Evolutionary conservation across 2,888 invertebrate genomes (phyloP).

Genomic region (Sarcophaga caerulescens): DNA sequence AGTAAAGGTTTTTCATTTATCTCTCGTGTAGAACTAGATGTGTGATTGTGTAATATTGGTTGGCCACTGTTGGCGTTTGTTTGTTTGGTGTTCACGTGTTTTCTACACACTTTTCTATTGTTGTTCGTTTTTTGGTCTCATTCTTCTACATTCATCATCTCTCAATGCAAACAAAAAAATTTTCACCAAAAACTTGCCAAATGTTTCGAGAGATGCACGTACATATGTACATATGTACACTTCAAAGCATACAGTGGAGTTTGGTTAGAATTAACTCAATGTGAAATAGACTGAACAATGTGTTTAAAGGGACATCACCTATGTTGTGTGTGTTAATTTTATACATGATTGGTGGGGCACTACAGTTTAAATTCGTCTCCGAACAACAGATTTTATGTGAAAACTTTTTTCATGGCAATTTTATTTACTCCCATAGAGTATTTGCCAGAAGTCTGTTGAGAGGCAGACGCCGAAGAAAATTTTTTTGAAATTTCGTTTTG

Average conservation of each 20-base stretch:
- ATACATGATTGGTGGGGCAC: too few species aligned
- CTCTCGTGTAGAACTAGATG: background rate
- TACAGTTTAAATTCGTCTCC: too few species aligned
- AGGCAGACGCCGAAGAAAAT: too few species aligned
- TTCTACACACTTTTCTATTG: constrained; percentile 7
- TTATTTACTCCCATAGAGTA: too few species aligned
- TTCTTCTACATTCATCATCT: background rate
- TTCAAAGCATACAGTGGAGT: background rate
- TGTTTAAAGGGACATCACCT: too few species aligned
- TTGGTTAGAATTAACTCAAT: too few species aligned
- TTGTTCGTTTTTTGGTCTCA: background rate
- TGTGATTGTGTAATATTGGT: background rate
- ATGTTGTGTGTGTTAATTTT: too few species aligned
- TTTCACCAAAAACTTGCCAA: constrained; percentile 33
- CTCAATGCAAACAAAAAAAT: constrained; percentile 20
- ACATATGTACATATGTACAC: background rate
- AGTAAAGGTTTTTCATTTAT: constrained; percentile 8
- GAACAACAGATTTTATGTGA: too few species aligned
- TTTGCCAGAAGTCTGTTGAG: too few species aligned
- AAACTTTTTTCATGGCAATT: too few species aligned
- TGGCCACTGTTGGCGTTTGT: background rate
- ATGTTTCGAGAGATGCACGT: constrained; percentile 19
- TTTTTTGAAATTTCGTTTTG: too few species aligned
- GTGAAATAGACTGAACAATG: too few species aligned
- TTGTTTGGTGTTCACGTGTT: background rate